Evolutionary conservation across 2,113 vertebrate genomes (phyloP).

Genomic region (Riparia riparia): DNA sequence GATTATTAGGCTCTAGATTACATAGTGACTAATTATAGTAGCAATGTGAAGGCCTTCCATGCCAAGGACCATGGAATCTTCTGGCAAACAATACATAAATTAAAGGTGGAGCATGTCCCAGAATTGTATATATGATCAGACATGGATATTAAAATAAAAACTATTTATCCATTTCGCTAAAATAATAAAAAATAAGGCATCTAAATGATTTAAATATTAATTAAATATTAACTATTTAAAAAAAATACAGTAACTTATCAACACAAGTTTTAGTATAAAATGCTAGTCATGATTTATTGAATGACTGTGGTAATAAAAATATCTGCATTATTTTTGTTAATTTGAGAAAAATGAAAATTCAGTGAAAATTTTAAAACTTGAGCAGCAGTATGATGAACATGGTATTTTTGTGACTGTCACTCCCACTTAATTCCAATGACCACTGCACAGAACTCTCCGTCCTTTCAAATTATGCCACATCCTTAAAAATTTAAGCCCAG

Average conservation of each 20-base stretch:
- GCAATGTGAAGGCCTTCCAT: background rate
- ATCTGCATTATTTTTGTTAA: background rate
- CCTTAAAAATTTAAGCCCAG: background rate
- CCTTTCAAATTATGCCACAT: background rate
- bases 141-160: background rate
- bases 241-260: background rate
- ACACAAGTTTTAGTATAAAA: background rate
- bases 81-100: background rate
- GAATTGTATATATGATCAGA: background rate
- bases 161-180: background rate
- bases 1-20: conserved; percentile 43
- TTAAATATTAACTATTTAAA: background rate
- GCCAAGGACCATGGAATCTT: background rate
- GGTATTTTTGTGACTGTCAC: background rate
- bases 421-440: background rate
- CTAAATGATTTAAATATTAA: background rate
- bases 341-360: background rate
- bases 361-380: background rate
- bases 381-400: background rate
- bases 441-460: background rate
- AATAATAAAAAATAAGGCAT: background rate
- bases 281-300: background rate
- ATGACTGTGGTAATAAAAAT: background rate
- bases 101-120: background rate
- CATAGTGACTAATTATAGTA: conserved; percentile 38